A percentile compares a stretch with the other conserved stretches of the same genome.
These are phyloP conservation scores for Thamnophis sirtalis DNA, from an alignment of 2,113 vertebrate species.

Conservation along the genomic window DNA sequence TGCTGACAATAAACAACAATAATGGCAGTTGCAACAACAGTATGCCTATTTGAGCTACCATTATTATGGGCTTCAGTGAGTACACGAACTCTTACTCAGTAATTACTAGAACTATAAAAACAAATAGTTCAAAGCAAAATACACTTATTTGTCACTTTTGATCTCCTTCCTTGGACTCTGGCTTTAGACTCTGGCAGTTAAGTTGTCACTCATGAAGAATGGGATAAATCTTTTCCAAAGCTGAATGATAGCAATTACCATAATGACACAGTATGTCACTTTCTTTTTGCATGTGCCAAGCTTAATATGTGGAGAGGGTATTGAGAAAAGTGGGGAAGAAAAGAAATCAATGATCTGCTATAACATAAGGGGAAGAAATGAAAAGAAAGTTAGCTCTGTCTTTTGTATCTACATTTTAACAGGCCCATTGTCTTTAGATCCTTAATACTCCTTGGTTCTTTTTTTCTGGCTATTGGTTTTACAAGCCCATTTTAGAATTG, in stretches of 20 bases:
- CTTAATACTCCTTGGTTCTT: conserved; percentile 36
- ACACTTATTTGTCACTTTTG: conserved; percentile 42
- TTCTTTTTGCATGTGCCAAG: conserved; percentile 50
- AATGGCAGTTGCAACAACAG: not conserved
- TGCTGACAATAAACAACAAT: not conserved
- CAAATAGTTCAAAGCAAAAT: conserved; percentile 30
- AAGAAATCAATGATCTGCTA: conserved; percentile 41
- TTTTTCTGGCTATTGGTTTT: conserved; percentile 13
- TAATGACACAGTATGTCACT: conserved; percentile 48
- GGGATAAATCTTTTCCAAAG: conserved; percentile 44
- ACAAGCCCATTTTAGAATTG: conserved; percentile 12
- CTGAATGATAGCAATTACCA: conserved; percentile 57
- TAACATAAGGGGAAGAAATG: conserved; percentile 23
- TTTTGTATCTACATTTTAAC: conserved; percentile 7
- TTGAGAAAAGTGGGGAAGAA: not conserved
- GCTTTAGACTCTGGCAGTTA: conserved; percentile 22
- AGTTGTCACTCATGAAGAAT: conserved; percentile 57
- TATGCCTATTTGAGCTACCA: conserved; percentile 4
- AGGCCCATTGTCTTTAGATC: conserved; percentile 33
- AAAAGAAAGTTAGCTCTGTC: conserved; percentile 32
- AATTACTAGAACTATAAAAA: conserved; percentile 31
- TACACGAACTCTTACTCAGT: not conserved
- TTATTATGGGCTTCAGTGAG: conserved; percentile 16
- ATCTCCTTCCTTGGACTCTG: conserved; percentile 43
- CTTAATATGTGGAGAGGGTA: not conserved